Percentiles rank a stretch among this genome's conserved stretches.
phyloP scores from a whole-genome alignment of 1,140 invertebrate genomes.

The Probaryconus sp. region DNA sequence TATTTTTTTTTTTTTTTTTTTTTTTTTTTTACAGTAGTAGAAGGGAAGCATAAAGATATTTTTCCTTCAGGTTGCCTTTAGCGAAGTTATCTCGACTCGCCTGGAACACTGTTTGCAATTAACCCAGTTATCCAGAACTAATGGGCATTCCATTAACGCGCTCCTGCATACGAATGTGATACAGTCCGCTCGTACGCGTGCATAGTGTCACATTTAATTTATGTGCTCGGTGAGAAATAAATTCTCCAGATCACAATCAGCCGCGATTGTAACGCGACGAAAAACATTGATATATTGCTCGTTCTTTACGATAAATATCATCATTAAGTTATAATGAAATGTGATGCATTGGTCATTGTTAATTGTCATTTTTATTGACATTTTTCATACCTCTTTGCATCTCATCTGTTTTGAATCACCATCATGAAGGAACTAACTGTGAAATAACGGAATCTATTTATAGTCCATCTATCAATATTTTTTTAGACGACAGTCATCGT shows the following conservation, averaged over 20 bases:
- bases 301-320: slow-evolving; percentile 57
- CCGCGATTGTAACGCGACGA: slow-evolving; percentile 59
- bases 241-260: slow-evolving; percentile 59
- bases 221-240: slow-evolving; percentile 51
- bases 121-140: slow-evolving; percentile 69
- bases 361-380: slow-evolving; percentile 42
- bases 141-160: slow-evolving; percentile 65
- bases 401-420: too few relatives aligned
- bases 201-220: slow-evolving; percentile 59
- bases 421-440: too few relatives aligned
- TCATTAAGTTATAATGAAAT: slow-evolving; percentile 52
- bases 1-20: too few relatives aligned
- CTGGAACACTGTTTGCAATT: slow-evolving; percentile 59
- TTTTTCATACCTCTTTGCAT: slow-evolving; percentile 40
- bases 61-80: slow-evolving; percentile 54
- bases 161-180: slow-evolving; percentile 52
- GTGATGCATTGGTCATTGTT: slow-evolving; percentile 14
- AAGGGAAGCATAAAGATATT: slow-evolving; percentile 53
- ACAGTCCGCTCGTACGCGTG: slow-evolving; percentile 38
- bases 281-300: slow-evolving; percentile 61
- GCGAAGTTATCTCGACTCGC: slow-evolving; percentile 27
- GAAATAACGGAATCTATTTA: too few relatives aligned
- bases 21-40: slow-evolving; percentile 43
- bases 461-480: too few relatives aligned
- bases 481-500: too few relatives aligned